phyloP scores from a whole-genome alignment of 2,113 vertebrate genomes.

The Dunckerocampus dactyliophorus region DNA sequence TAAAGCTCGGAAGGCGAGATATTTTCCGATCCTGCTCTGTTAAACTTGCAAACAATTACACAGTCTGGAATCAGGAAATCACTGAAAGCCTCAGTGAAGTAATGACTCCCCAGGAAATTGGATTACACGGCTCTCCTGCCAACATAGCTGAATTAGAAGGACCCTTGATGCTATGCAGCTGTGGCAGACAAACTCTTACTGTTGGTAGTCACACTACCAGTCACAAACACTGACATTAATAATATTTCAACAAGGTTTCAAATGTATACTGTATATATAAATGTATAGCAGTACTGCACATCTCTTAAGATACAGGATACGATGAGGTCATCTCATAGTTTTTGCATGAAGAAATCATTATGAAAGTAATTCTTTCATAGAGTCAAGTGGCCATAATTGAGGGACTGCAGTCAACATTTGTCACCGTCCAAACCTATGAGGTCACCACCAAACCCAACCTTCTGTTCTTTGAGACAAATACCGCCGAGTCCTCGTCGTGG shows the following conservation, averaged over 20 bases:
- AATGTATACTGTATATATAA: neutral
- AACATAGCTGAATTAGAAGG: constrained; percentile 31
- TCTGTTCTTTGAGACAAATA: constrained; percentile 31
- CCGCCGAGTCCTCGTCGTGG: too few species aligned
- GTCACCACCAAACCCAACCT: constrained; percentile 34
- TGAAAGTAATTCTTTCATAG: neutral
- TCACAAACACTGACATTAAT: constrained; percentile 1
- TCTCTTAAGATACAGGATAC: neutral
- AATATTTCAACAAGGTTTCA: neutral
- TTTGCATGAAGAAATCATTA: neutral
- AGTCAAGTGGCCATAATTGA: constrained; percentile 16
- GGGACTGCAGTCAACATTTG: constrained; percentile 40
- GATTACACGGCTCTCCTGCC: constrained; percentile 40
- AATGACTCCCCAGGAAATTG: constrained; percentile 44
- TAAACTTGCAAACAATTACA: constrained; percentile 37
- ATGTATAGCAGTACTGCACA: neutral
- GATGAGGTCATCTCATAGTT: neutral
- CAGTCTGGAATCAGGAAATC: constrained; percentile 40
- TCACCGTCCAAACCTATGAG: constrained; percentile 43
- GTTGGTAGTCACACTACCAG: neutral
- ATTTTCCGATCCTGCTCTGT: constrained; percentile 26
- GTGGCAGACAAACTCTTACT: constrained; percentile 14
- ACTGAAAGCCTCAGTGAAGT: constrained; percentile 36
- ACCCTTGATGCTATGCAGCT: constrained; percentile 33
- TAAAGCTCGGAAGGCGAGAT: constrained; percentile 11